These are phyloP conservation scores for Parauchenoglanis ngamensis DNA, from an alignment of 2,797 vertebrate species.

Conservation along the genomic window DNA sequence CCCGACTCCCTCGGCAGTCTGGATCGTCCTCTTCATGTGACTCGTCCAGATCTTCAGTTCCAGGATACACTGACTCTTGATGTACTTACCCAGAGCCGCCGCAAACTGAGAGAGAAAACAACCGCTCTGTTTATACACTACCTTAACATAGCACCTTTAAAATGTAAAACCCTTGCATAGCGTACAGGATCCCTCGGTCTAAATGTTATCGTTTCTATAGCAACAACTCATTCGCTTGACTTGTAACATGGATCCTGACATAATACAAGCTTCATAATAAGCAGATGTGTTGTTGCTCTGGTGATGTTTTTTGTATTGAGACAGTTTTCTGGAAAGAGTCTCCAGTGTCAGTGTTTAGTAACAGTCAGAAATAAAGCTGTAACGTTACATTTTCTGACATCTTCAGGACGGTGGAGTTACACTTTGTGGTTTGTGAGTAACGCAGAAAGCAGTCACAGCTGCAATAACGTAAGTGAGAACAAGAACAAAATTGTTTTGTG, in stretches of 20 bases:
- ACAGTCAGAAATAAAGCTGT: too few species aligned
- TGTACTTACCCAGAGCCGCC: slow-evolving; percentile 76
- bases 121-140: background rate
- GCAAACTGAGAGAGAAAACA: slow-evolving; percentile 74
- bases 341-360: background rate
- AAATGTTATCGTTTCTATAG: background rate
- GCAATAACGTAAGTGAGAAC: background rate
- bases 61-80: slow-evolving; percentile 78
- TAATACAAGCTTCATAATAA: background rate
- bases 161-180: background rate
- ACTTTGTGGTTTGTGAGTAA: background rate
- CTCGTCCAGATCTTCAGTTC: slow-evolving; percentile 93
- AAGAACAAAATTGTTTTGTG: background rate
- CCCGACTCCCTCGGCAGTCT: slow-evolving; percentile 85
- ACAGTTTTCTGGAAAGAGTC: background rate
- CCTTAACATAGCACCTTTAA: background rate
- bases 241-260: background rate
- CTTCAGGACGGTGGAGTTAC: background rate
- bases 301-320: background rate
- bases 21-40: slow-evolving; percentile 90
- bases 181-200: background rate
- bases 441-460: background rate
- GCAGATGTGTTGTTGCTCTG: background rate
- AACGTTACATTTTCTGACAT: background rate
- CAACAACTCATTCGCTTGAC: background rate